Percentiles rank a stretch among this genome's conserved stretches.
Conservation (phyloP, 1,140 invertebrate genomes). For the Rhagoletis zephyria region DNA sequence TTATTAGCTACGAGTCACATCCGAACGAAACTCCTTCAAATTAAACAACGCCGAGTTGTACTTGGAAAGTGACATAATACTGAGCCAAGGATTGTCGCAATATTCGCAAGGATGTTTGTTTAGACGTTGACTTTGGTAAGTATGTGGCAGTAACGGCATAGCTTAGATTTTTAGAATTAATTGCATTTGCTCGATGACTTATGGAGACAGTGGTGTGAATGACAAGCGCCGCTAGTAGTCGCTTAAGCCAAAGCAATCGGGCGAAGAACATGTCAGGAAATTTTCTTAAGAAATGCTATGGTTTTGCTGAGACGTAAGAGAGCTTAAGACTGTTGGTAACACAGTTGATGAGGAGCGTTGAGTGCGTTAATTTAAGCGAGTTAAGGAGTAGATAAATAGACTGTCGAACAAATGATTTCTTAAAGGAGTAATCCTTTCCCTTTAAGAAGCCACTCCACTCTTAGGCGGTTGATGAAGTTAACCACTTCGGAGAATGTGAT, state of each 20-base stretch:
- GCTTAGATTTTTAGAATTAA: conserved; percentile 42
- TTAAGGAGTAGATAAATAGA: too few species aligned
- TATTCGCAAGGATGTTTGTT: conserved; percentile 16
- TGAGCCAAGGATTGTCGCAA: not conserved
- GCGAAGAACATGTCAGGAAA: too few species aligned
- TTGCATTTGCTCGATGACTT: conserved; percentile 41
- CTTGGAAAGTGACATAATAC: not conserved
- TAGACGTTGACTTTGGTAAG: not conserved
- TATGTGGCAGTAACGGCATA: not conserved
- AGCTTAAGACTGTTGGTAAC: too few species aligned
- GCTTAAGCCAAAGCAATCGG: not conserved
- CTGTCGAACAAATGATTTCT: too few species aligned
- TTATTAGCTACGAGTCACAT: conserved; percentile 10
- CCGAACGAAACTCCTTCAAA: not conserved
- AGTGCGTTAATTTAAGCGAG: too few species aligned
- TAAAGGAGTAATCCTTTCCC: too few species aligned
- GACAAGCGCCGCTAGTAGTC: not conserved
- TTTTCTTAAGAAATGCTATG: too few species aligned
- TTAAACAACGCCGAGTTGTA: conserved; percentile 15
- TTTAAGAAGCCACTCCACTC: too few species aligned
- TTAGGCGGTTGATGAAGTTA: too few species aligned
- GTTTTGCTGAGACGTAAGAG: too few species aligned
- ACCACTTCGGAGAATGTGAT: too few species aligned
- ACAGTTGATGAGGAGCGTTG: too few species aligned
- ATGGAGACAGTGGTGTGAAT: conserved; percentile 11